Evolutionary conservation across 2,113 vertebrate genomes (phyloP).

Genomic region (Vanacampus margaritifer): DNA sequence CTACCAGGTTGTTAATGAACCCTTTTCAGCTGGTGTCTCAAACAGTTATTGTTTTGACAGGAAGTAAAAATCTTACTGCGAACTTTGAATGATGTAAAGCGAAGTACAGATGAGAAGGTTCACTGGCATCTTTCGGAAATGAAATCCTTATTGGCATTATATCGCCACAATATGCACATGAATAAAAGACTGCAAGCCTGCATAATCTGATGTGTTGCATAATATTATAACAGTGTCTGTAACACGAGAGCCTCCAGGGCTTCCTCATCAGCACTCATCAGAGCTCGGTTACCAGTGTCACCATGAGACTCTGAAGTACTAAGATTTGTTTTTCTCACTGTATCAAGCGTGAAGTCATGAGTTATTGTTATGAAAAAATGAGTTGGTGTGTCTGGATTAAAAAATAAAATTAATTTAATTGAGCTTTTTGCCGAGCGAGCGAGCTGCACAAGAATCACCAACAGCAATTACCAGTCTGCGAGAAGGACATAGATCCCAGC

Average conservation of each 20-base stretch:
- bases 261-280: slow-evolving; percentile 2
- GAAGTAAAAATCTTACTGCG: neutral
- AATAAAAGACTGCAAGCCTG: neutral
- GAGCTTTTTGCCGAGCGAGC: too few species aligned
- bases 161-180: neutral
- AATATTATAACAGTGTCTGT: slow-evolving; percentile 2
- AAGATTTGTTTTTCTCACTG: too few species aligned
- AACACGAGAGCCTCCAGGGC: slow-evolving; percentile 11
- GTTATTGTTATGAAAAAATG: too few species aligned
- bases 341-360: too few species aligned
- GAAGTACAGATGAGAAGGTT: neutral
- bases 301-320: too few species aligned
- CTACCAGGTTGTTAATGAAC: neutral
- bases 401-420: too few species aligned
- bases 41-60: neutral
- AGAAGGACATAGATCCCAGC: too few species aligned
- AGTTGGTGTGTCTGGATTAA: too few species aligned
- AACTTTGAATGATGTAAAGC: neutral
- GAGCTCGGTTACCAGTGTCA: too few species aligned
- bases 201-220: slow-evolving; percentile 13
- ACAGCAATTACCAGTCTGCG: too few species aligned
- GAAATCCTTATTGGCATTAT: neutral
- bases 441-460: too few species aligned
- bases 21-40: neutral
- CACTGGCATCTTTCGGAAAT: neutral